A percentile compares a stretch with the other conserved stretches of the same genome.
These are phyloP conservation scores for Nyctibius bracteatus DNA, from an alignment of 2,113 vertebrate genomes.

Conservation along the genomic window DNA sequence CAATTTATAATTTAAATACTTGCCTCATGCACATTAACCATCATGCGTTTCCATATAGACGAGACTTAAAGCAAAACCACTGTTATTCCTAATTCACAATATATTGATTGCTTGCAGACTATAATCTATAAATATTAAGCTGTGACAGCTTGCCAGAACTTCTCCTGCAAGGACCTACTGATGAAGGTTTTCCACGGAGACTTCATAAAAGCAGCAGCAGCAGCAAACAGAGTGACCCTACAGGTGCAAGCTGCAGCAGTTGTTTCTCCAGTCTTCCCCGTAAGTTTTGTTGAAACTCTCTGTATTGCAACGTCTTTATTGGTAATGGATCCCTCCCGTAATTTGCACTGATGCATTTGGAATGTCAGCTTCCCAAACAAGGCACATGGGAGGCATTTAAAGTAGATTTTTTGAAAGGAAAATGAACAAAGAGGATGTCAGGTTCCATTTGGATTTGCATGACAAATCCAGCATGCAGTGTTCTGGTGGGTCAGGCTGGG, in stretches of 20 bases:
- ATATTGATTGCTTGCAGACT: not conserved
- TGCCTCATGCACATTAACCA: not conserved
- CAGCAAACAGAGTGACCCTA: not conserved
- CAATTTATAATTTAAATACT: not conserved
- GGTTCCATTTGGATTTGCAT: constrained; percentile 71
- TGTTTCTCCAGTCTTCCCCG: not conserved
- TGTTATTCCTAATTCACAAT: not conserved
- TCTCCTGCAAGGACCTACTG: not conserved
- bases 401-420: constrained; percentile 66
- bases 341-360: constrained; percentile 65
- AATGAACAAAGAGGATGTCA: constrained; percentile 71
- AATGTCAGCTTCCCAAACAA: constrained; percentile 66
- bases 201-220: not conserved
- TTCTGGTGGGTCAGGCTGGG: constrained; percentile 53
- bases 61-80: not conserved
- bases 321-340: constrained; percentile 55
- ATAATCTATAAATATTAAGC: not conserved
- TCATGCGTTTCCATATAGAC: not conserved
- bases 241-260: not conserved
- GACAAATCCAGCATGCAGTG: constrained; percentile 62
- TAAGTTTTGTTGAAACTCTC: constrained; percentile 38
- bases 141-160: not conserved
- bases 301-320: not conserved
- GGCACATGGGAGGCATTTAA: constrained; percentile 70
- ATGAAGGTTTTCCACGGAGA: not conserved